Evolutionary conservation across 2,113 vertebrate species (phyloP).

Genomic region (Motacilla alba): DNA sequence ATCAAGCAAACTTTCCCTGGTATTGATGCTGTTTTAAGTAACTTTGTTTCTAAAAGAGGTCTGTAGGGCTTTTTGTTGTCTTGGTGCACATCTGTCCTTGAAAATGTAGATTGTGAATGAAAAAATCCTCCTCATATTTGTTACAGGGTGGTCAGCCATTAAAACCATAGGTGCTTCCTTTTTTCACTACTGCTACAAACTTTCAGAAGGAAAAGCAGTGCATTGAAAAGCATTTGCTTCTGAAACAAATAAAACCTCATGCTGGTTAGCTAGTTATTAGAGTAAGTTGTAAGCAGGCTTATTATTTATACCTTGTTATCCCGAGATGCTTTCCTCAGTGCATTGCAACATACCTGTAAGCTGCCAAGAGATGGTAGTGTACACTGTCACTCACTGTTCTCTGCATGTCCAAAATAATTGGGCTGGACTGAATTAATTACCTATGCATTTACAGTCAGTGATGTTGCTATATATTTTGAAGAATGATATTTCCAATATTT

Average conservation of each 20-base stretch:
- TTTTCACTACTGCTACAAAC: not conserved
- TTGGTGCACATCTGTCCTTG: not conserved
- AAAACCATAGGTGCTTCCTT: not conserved
- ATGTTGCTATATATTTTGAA: not conserved
- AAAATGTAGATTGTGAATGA: not conserved
- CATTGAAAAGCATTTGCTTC: not conserved
- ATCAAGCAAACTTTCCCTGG: not conserved
- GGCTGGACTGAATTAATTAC: not conserved
- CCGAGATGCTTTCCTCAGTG: not conserved
- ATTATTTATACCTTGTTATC: not conserved
- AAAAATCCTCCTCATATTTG: not conserved
- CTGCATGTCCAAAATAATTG: not conserved
- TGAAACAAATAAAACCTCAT: not conserved
- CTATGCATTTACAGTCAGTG: not conserved
- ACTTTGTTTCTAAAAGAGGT: not conserved
- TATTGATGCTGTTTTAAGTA: not conserved
- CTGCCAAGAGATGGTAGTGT: not conserved
- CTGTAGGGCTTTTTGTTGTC: accelerated
- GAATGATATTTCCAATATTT: not conserved
- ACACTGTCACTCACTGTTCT: not conserved
- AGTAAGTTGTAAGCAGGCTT: not conserved
- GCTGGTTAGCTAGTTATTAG: not conserved
- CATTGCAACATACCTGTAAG: not conserved
- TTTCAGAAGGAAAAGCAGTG: not conserved
- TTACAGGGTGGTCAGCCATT: not conserved